Evolutionary conservation across 2,888 invertebrate genomes (phyloP).

Genomic region (Euclidia mi): DNA sequence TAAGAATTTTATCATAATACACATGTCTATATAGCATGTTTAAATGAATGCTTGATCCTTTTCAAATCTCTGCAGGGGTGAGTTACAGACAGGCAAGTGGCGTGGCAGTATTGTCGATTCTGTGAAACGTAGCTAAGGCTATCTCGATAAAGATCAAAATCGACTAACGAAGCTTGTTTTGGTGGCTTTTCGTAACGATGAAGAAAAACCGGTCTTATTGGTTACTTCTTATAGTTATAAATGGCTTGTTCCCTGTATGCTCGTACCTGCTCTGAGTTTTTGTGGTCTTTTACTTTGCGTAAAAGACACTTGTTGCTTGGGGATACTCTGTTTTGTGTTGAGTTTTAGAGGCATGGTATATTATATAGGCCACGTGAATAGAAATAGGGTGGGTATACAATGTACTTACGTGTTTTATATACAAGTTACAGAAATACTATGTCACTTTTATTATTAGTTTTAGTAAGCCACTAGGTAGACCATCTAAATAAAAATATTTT

Average conservation of each 20-base stretch:
- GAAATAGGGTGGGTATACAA: constrained; percentile 10
- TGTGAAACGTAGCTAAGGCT: constrained; percentile 53
- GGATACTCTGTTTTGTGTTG: constrained; percentile 76
- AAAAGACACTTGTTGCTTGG: constrained; percentile 87
- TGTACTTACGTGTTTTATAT: constrained; percentile 4
- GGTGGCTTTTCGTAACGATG: constrained; percentile 61
- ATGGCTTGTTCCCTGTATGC: constrained; percentile 69
- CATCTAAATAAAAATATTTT: no score
- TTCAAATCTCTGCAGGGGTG: constrained; percentile 83
- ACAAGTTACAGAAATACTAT: background rate
- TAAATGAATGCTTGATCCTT: constrained; percentile 68
- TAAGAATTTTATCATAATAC: constrained; percentile 34
- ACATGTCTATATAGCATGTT: constrained; percentile 41
- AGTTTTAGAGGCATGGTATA: constrained; percentile 46
- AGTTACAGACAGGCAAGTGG: constrained; percentile 73
- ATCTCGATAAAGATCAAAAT: constrained; percentile 71
- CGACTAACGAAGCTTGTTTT: constrained; percentile 62
- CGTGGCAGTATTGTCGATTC: constrained; percentile 34
- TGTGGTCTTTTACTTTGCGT: constrained; percentile 84
- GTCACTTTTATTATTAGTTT: no score
- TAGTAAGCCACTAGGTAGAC: no score
- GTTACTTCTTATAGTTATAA: constrained; percentile 75
- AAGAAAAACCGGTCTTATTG: constrained; percentile 81
- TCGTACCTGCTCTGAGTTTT: constrained; percentile 86
- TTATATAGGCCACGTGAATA: constrained; percentile 49